Conservation (phyloP, 2,888 invertebrate genomes). For the Zeuzera pyrina region DNA sequence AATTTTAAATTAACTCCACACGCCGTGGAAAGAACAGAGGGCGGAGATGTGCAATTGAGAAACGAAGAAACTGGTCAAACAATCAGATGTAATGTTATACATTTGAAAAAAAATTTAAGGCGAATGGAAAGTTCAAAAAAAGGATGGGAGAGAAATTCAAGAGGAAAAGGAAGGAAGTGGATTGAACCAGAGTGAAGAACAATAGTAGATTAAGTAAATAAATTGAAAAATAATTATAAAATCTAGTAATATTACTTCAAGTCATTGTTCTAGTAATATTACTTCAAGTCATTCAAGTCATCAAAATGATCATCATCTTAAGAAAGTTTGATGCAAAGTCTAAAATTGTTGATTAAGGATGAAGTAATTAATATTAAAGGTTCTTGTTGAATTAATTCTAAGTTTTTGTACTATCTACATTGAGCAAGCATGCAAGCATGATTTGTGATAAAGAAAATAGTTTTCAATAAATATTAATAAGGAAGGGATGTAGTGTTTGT, state of each 20-base stretch:
- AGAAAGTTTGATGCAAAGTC: not conserved
- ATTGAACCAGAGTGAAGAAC: not conserved
- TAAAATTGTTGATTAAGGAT: not conserved
- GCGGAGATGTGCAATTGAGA: not conserved
- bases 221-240: not conserved
- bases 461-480: no score
- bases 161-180: not conserved
- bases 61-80: not conserved
- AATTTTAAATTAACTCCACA: not conserved
- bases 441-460: no score
- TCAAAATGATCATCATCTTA: not conserved
- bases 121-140: not conserved
- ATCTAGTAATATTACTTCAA: not conserved
- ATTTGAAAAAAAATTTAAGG: not conserved
- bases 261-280: not conserved
- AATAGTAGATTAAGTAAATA: not conserved
- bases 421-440: no score
- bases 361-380: not conserved
- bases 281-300: no score
- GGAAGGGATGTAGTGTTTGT: no score
- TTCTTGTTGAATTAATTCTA: no score
- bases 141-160: not conserved
- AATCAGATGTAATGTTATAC: not conserved
- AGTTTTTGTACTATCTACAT: no score
- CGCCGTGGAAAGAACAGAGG: not conserved